These are phyloP conservation scores for Mimas tiliae DNA, from an alignment of 2,888 invertebrate species.

Conservation along the genomic window DNA sequence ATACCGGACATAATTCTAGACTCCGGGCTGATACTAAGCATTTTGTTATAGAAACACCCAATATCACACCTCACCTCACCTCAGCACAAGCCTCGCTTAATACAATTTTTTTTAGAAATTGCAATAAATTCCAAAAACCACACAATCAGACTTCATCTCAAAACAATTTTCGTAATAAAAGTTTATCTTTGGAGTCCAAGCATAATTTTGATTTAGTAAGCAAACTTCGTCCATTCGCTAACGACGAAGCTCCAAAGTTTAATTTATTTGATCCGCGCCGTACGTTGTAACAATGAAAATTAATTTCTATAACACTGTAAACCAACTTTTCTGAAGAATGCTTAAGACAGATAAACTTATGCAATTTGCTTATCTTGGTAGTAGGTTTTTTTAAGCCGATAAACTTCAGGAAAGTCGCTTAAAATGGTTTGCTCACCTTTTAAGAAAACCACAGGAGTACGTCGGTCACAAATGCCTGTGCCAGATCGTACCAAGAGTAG, in stretches of 20 bases:
- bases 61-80: no score
- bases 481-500: no score
- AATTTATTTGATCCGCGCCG: neutral
- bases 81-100: no score
- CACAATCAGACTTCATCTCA: neutral
- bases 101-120: no score
- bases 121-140: neutral
- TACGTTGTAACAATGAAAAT: neutral
- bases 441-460: no score
- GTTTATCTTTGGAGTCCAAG: neutral
- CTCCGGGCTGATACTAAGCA: no score
- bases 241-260: neutral
- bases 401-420: no score
- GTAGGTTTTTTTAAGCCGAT: no score
- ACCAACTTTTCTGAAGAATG: neutral
- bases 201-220: neutral
- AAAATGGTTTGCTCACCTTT: no score
- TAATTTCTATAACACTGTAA: neutral
- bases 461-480: no score
- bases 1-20: no score
- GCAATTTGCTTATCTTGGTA: neutral
- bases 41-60: no score
- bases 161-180: conserved; percentile 1
- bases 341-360: neutral
- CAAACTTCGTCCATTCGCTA: conserved; percentile 1